Evolutionary conservation across 1,140 invertebrate genomes (phyloP), one percentile per base, ranked within the genome.

Genomic region (Papilio xuthus): DNA sequence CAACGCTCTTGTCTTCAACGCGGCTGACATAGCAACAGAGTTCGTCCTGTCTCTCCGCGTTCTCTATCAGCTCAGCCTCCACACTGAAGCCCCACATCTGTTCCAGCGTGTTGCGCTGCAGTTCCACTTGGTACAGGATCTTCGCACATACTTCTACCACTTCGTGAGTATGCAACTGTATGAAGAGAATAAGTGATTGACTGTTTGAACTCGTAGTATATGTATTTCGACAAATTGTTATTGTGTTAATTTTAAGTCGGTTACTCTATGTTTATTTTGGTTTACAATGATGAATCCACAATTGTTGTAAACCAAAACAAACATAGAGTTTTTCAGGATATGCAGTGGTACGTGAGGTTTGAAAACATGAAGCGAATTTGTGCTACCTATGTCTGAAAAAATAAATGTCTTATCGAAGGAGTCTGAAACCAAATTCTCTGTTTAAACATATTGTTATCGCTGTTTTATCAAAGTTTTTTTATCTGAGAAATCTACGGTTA

Each of bases 11-110:
- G 86, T 98, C 98, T 91, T 98, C 98, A 74, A 99, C 98, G 70
- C 98, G 96, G 92, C 97, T 98, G 83, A 99, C 98, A 93, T 99
- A 99, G 92, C 99, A 99, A 92, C 98, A 98, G 56, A 99, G 96
- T 92, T 99, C 98, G 92, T 99, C 98, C 91, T 99, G 98, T 67
- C 98, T 95, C 90, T 99, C 98, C 18, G 97, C 96, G 94, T 99
- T 99, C 93, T 99, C 98, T 78, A 99, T 98, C 70, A 99, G 95
- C 93, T 99, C 98, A 4, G 98, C 98, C 92, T 99, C 99, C 32
- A 99, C 98, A 78, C 97, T 98, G 94, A 99, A 99, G 79, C 99
- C 99, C 97, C 98, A 99, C 97, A 98, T 98, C 92, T 98, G 98
- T 85, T 99, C 98, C 82, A 98, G 94, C 15, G 97, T 97, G 76